Evolutionary conservation across 2,797 vertebrate genomes (phyloP).

Genomic region (Premnoplex brunnescens): DNA sequence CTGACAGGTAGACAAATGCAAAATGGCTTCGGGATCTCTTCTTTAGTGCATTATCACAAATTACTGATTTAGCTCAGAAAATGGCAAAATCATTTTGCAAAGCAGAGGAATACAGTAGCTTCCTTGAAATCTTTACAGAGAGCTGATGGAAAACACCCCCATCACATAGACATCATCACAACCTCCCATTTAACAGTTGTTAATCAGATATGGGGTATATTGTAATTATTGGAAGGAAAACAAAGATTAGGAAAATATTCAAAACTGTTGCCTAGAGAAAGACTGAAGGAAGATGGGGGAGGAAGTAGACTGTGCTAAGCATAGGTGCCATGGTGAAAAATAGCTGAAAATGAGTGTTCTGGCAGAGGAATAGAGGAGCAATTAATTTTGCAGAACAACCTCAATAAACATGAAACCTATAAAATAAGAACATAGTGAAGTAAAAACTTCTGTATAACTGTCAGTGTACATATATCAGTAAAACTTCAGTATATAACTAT

Average conservation of each 20-base stretch:
- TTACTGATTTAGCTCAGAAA: background rate
- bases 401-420: background rate
- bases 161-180: background rate
- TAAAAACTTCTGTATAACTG: background rate
- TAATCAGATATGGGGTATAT: background rate
- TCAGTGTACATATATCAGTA: background rate
- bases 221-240: background rate
- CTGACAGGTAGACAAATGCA: slow-evolving; percentile 15
- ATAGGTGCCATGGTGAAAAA: background rate
- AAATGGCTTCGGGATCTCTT: background rate
- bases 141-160: background rate
- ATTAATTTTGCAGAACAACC: background rate
- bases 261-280: background rate
- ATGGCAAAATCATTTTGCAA: background rate
- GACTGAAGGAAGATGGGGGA: background rate
- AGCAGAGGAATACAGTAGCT: background rate
- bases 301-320: background rate
- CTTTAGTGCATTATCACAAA: background rate
- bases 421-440: background rate
- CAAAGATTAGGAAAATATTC: background rate
- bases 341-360: background rate
- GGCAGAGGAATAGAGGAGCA: background rate
- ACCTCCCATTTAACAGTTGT: background rate
- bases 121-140: background rate
- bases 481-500: background rate